phyloP scores from a whole-genome alignment of 2,888 invertebrate species.

The Yponomeuta cagnagella region DNA sequence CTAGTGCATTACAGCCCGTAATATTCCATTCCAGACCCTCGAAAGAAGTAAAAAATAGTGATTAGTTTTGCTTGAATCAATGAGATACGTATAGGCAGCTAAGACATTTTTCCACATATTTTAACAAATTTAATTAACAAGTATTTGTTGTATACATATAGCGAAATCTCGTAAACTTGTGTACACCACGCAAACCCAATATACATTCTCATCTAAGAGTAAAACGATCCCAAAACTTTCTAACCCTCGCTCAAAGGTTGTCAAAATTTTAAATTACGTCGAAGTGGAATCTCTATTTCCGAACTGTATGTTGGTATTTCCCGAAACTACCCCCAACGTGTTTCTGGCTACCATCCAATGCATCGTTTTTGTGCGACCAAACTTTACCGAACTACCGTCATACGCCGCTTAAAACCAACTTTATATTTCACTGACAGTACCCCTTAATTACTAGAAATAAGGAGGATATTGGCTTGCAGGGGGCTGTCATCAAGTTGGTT shows the following conservation, averaged over 20 bases:
- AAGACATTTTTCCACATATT: no score
- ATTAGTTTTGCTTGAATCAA: no score
- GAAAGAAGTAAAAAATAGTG: no score
- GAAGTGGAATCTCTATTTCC: constrained; percentile 1
- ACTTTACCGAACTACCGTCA: constrained; percentile 30
- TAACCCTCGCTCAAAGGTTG: not conserved
- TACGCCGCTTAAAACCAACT: constrained; percentile 15
- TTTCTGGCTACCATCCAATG: constrained; percentile 38
- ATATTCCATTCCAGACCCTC: no score
- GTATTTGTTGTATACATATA: no score
- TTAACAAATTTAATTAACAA: no score
- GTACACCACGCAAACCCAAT: no score
- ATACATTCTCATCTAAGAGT: not conserved
- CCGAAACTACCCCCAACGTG: constrained; percentile 5
- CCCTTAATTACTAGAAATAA: not conserved
- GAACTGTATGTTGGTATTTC: constrained; percentile 2
- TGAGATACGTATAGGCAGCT: no score
- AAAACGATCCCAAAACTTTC: not conserved
- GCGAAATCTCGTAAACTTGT: no score
- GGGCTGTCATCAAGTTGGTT: not conserved
- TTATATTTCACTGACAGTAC: not conserved
- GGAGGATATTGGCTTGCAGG: not conserved
- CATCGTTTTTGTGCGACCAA: constrained; percentile 40
- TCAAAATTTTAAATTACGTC: constrained; percentile 3
- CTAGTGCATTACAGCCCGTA: no score